phyloP scores from a whole-genome alignment of 2,797 vertebrate genomes.

The Typhlichthys eigenmanni region DNA sequence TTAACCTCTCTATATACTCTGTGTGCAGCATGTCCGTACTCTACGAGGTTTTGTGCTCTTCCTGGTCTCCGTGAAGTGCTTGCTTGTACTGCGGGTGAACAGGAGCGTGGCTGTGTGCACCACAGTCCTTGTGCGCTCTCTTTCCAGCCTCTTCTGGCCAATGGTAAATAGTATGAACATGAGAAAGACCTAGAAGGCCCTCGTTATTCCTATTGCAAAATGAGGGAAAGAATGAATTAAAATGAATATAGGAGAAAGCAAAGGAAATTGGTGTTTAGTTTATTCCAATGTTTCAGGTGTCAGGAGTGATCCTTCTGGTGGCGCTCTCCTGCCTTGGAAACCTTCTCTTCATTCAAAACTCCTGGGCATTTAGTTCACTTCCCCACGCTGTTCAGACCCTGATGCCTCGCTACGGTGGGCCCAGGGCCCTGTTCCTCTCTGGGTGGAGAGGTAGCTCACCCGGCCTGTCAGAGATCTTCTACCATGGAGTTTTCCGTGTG shows the following conservation, averaged over 20 bases:
- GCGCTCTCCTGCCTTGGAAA: conserved; percentile 50
- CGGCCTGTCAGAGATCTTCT: conserved; percentile 11
- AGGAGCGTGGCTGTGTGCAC: conserved; percentile 34
- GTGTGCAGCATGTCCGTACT: conserved; percentile 63
- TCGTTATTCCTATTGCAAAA: neutral
- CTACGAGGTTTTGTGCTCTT: conserved; percentile 70
- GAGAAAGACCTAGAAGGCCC: neutral
- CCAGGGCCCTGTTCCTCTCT: conserved; percentile 13
- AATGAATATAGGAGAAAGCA: neutral
- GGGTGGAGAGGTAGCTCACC: neutral
- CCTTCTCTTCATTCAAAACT: conserved; percentile 47
- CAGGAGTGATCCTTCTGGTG: conserved; percentile 61
- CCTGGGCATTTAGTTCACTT: conserved; percentile 33
- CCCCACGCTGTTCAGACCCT: conserved; percentile 42
- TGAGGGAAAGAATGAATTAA: no score
- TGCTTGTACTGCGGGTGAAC: conserved; percentile 53
- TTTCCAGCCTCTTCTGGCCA: conserved; percentile 52
- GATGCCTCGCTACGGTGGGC: conserved; percentile 27
- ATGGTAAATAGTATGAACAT: conserved; percentile 64
- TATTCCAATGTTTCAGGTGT: conserved; percentile 60
- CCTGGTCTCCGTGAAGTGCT: conserved; percentile 71
- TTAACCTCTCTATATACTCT: conserved; percentile 6
- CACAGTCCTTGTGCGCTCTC: conserved; percentile 21
- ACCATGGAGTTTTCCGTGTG: conserved; percentile 40
- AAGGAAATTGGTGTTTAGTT: neutral